Evolutionary conservation across 2,888 invertebrate genomes (phyloP).

Genomic region (Hedychridium roseum): DNA sequence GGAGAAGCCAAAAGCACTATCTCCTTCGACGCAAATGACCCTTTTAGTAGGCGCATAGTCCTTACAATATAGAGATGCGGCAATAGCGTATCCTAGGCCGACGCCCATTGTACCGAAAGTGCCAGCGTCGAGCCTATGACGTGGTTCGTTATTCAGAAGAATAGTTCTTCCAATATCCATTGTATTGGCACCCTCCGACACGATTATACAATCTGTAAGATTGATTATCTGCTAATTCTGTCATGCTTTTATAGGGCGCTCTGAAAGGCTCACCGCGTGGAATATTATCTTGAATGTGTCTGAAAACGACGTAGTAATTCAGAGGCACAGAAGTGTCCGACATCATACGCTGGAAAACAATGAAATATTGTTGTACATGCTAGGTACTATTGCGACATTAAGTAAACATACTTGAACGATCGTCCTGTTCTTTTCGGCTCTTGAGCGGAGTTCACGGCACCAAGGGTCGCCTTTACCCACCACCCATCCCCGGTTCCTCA

Average conservation of each 20-base stretch:
- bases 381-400: no score
- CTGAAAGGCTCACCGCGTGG: constrained; percentile 66
- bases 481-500: constrained; percentile 69
- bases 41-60: constrained; percentile 81
- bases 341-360: constrained; percentile 69
- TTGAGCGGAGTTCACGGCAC: constrained; percentile 79
- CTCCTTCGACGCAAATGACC: constrained; percentile 94
- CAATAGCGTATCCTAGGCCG: constrained; percentile 90
- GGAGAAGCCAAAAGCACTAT: constrained; percentile 97
- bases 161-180: constrained; percentile 97
- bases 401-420: constrained; percentile 70
- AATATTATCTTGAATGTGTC: constrained; percentile 78
- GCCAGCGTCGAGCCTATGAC: constrained; percentile 93
- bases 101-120: constrained; percentile 98
- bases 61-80: constrained; percentile 89
- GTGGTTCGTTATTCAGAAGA: constrained; percentile 81
- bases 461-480: constrained; percentile 69
- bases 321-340: constrained; percentile 78
- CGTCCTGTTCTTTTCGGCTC: constrained; percentile 77
- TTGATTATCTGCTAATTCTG: neutral
- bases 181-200: constrained; percentile 97
- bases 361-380: neutral
- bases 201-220: constrained; percentile 79
- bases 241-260: neutral
- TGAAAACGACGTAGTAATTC: constrained; percentile 94